These are phyloP conservation scores for Amphimedon queenslandica DNA, from an alignment of 37 sponge, comb jelly and placozoan genomes.

Conservation along the genomic window DNA sequence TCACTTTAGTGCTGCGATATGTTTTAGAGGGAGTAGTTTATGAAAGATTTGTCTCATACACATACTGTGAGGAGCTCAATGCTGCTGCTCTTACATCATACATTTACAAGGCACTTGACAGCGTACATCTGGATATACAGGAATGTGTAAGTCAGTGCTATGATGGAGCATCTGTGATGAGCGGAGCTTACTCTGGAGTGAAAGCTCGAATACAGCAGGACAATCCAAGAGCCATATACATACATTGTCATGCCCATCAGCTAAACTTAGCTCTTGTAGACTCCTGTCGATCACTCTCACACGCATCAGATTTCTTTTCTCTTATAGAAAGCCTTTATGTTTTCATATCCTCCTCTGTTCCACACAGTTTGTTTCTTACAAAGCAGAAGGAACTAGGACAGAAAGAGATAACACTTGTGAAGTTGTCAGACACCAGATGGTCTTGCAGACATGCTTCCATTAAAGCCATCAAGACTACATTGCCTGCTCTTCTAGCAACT, in stretches of 20 bases:
- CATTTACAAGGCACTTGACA: background rate
- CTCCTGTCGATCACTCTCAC: background rate
- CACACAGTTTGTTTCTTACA: background rate
- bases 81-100: background rate
- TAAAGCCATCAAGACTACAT: no score
- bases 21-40: background rate
- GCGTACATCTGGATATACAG: background rate
- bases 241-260: no score
- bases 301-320: conserved; percentile 13
- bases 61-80: no score
- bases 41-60: conserved; percentile 8
- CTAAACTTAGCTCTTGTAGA: no score
- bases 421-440: conserved; percentile 27
- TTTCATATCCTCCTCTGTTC: background rate
- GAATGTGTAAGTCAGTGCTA: conserved; percentile 18
- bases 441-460: conserved; percentile 9
- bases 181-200: background rate
- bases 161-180: conserved; percentile 3
- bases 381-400: conserved; percentile 10
- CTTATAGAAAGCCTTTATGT: conserved; percentile 18
- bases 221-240: no score
- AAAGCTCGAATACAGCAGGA: conserved; percentile 10
- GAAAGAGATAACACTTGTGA: conserved; percentile 1
- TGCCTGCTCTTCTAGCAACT: background rate
- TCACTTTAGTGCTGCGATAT: conserved; percentile 6